Evolutionary conservation across 2,797 vertebrate genomes (phyloP).

Genomic region (Dicrostonyx torquatus): DNA sequence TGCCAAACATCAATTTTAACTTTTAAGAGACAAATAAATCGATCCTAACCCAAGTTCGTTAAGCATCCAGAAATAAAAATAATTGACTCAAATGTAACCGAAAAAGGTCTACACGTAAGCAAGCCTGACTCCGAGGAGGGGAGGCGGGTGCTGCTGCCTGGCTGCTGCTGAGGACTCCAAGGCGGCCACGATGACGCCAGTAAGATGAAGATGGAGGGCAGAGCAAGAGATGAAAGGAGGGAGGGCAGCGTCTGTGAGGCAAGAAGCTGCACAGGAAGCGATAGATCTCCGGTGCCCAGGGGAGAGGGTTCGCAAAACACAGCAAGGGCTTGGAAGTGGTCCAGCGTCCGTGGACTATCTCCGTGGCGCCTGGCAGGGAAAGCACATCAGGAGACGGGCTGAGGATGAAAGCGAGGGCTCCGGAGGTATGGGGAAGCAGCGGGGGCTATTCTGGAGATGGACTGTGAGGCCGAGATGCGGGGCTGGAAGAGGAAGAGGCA

Average conservation of each 20-base stretch:
- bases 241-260: neutral
- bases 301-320: neutral
- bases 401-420: neutral
- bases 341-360: neutral
- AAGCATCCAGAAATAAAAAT: neutral
- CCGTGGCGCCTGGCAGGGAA: neutral
- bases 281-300: rapidly evolving
- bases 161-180: neutral
- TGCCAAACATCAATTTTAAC: neutral
- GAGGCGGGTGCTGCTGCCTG: neutral
- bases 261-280: neutral
- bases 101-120: neutral
- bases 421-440: neutral
- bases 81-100: neutral
- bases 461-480: neutral
- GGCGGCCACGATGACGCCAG: rapidly evolving
- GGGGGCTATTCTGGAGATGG: neutral
- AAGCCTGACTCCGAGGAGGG: neutral
- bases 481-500: neutral
- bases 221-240: neutral
- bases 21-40: neutral
- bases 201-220: neutral
- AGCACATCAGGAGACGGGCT: neutral
- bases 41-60: neutral
- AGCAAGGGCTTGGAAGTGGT: neutral